Evolutionary conservation across 2,888 invertebrate genomes (phyloP), one percentile per base, ranked within the genome.

Genomic region (Hyles lineata): DNA sequence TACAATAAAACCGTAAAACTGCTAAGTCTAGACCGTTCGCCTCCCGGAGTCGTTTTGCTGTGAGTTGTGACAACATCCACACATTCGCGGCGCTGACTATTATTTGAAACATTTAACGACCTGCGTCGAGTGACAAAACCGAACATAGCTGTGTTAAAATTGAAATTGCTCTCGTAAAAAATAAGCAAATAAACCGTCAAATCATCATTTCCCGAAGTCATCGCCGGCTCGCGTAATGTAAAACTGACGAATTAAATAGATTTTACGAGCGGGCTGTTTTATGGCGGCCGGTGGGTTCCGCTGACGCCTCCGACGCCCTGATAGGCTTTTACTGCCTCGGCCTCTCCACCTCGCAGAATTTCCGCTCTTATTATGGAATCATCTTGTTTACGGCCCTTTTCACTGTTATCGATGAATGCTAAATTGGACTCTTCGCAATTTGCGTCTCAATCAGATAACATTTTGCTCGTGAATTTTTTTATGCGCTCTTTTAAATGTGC

Each of bases 201-300:
- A 73, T 81, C 78, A 78, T 81, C 78, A 80, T 79, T 78, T 80
- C 78, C 76, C 75, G 74, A 80, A 79, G 74, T 79, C 83, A 81
- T 55, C 60, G 62, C 35, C 32, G 19, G 21, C 62, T 62, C 17
- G 55, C 32, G 72, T 62, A 55, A 76, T 70, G 73, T 70, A 81
- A 83, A 50, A 67, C 80, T 82, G 82, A 82, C 80, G 83, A 83
- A 86, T 87, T 86, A 84, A 84, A 84, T 82, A 84, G 80, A 79
- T 83, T 87, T 85, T 83, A 83, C 82, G 86, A 86, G 81, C 80
- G 82, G 81, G 80, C 83, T 79, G 81, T 84, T 87, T 84, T 83
- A 85, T 82, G 86, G 50, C 67, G 55, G 81, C 76, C 77, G 77
- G 43, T 29, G 58, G 35, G 69, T 72, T 75, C 78, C 75, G 82